Base-by-base conservation (phyloP, 2,797 vertebrate genomes). In the Pipistrellus pipistrellus region DNA sequence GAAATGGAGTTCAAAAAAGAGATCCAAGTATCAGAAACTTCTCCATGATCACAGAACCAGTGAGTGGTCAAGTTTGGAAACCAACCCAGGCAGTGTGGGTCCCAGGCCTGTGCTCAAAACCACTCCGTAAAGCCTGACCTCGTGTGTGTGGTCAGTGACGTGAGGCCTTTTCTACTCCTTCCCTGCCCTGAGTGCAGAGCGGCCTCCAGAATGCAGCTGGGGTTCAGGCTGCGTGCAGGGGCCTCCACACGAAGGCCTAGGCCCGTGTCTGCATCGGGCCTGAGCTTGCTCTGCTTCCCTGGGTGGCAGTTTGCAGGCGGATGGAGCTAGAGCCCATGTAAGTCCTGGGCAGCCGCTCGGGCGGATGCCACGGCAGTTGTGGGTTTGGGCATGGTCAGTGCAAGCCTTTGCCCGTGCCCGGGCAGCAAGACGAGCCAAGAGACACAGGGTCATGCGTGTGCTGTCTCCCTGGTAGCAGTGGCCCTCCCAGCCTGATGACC, bases 181-280 rank as follows among this genome's bases (percentile, higher is more conserved):
- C 72, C 14, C n/a, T 41, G 3, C n/a, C 0, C 2, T 0, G 30
- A 64, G 73, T 25, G 57, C n/a, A 17, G 21, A 4, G 25, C 0
- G 0, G 59, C 44, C 51, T 59, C 30, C 69, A 1, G 51, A 10
- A 75, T 0, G 1, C 38, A 73, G 83, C 73, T 2, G 23, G 72
- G 53, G 71, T 64, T 86, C 76, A 94, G 35, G 64, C 51, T 41
- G 59, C 15, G 81, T 27, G 13, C 72, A 17, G 2, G 35, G 41
- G 51, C 35, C 76, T 44, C 80, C 13, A 18, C 55, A 51, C 0
- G 1, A 48, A 77, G 53, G 53, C 35, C 48, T 15, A 35, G 62
- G 76, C 8, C 9, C 1, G 11, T 4, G 7, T 10, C 38, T 0
- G 14, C 10, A 25, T 8, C 23, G 13, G 3, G 5, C 8, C 46